Base-by-base conservation (phyloP, 1,140 invertebrate species). In the Acromyrmex heyeri region DNA sequence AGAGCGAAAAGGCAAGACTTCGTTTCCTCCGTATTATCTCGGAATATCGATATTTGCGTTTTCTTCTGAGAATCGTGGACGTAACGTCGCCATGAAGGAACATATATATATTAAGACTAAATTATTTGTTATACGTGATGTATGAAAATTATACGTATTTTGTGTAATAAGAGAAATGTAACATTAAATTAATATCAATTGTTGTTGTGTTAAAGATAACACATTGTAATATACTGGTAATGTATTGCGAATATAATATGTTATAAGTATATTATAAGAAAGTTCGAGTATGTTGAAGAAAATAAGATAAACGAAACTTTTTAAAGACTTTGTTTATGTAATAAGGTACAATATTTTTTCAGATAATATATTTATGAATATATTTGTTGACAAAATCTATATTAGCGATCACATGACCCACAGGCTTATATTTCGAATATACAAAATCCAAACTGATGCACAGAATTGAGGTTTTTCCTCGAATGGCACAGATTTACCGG, bases 401-500 rank as follows among this genome's bases (percentile, higher is more conserved):
- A 5, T 1, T 24, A 24, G 44, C 53, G 1, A 34, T 48, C 24
- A 59, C 55, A 24, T 50, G 27, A 83, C n/a, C 34, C 34, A 38
- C 34, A 38, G 34, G 53, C 67, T 27, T 38, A 27, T 21, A 70
- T 14, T 38, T 6, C 53, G 24, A 44, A 44, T 44, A 44, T 12
- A 44, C 8, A 10, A 1, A 44, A 57, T 14, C 64, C 21, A 27
- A 64, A 55, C n/a, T 27, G 34, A 78, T 48, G 62, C 48, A 53
- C 30, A 18, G n/a, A 69, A 70, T 69, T n/a, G 8, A 38, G 81
- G 12, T 27, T 48, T 38, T 69, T 86, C 21, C 48, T 16, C n/a
- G 53, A 81, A 81, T 86, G 72, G 57, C 10, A 34, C 59, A 75
- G 89, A 88, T 90, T 91, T 88, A 88, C 83, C 65, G 72, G 62